phyloP scores from a whole-genome alignment of 2,113 vertebrate genomes.

The Lophotis ruficrista region DNA sequence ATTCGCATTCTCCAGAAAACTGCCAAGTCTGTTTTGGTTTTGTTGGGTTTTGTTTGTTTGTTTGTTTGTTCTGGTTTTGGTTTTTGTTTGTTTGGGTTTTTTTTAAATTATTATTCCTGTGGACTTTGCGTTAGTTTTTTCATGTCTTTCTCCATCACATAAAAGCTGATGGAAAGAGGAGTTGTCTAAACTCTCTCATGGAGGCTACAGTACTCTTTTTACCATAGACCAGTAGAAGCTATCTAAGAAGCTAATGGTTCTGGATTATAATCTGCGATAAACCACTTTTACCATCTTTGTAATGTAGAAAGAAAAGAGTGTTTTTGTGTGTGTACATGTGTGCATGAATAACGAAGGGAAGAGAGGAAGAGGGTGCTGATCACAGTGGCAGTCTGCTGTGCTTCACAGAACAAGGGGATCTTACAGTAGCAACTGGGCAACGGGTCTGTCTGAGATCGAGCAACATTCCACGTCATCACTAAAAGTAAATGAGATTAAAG shows the following conservation, averaged over 20 bases:
- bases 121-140: not conserved
- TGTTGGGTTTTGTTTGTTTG: not conserved
- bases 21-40: not conserved
- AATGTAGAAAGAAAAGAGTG: not conserved
- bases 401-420: not conserved
- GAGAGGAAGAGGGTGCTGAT: not conserved
- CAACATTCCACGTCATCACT: not conserved
- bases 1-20: not conserved
- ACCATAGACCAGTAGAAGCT: not conserved
- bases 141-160: not conserved
- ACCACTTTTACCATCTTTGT: not conserved
- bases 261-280: not conserved
- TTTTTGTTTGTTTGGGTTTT: too few species aligned
- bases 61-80: not conserved
- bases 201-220: not conserved
- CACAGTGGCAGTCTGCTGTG: not conserved
- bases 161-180: not conserved
- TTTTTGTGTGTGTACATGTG: not conserved
- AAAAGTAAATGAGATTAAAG: not conserved
- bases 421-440: not conserved
- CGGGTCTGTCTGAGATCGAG: not conserved
- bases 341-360: rapidly evolving
- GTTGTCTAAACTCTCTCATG: not conserved
- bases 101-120: not conserved
- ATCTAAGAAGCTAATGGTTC: not conserved